Evolutionary conservation across 92 coral and sea anemone species (phyloP), one percentile per base, ranked within the genome.

Genomic region (Palythoa grandiflora): DNA sequence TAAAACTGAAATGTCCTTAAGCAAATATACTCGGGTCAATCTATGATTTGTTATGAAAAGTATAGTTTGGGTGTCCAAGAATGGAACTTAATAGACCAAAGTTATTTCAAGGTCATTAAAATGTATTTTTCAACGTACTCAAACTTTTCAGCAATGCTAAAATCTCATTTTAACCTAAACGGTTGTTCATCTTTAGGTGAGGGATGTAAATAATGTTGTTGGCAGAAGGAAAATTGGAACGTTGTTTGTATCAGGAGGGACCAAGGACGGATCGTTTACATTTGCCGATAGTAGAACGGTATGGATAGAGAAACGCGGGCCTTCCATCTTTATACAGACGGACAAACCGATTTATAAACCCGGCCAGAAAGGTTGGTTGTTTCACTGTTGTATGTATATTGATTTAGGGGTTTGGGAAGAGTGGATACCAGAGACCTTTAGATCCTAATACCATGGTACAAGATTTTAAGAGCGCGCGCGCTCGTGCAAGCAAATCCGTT

Each of bases 281-380:
- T 88, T 94, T 78, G 37, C 73, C 51, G 88, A 89, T 73, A 87
- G 73, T 38, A 83, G 86, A 50, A 10, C 36, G 12, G 81, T 95
- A 21, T 59, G 75, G 28, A 68, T 95, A 39, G 72, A 87, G 74
- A 87, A 66, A 77, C 93, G 89, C 4, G 86, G 81, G 51, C 86
- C 17, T 21, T 38, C 89, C 0, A 55, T 96, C 38, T 96, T 96
- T 83, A 93, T 96, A 75, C 98, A 96, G 86, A 96, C 99, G 35
- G 99, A 96, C 86, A 96, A 96, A 84, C 99, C 99, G 12, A 93
- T 96, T 73, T 96, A 96, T 90, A 96, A 96, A 84, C 96, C 99
- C 73, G 98, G 98, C 21, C 98, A 96, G 80, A 95, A 95, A 92
- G 91, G 99, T 94, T 72, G 88, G 94, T 38, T 50, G 8, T 44